Evolutionary conservation across 2,888 invertebrate species (phyloP), one percentile per base, ranked within the genome.

Genomic region (Lymantria monacha): DNA sequence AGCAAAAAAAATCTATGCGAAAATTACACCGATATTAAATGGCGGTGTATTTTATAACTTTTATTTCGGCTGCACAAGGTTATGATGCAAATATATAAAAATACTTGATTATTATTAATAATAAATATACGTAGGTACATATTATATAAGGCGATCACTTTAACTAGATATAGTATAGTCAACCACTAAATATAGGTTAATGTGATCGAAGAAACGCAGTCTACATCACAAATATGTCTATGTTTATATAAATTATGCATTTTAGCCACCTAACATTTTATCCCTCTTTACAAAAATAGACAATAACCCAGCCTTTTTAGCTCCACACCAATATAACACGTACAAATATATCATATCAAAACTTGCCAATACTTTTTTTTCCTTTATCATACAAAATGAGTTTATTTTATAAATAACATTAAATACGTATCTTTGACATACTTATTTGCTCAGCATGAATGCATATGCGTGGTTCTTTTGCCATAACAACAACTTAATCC

Each of bases 231-330:
- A 66, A 64, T 67, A 68, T 51, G 57, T 69, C 61, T 67, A 55
- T n/a, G n/a, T 71, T 72, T 67, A 64, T 71, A 66, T 73, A 46
- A 64, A 76, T 77, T 80, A 82, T 84, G 84, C 81, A 79, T 75
- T 81, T 81, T 83, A 87, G 84, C 87, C 86, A 87, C 85, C 76
- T 83, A 86, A 87, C 85, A 83, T 81, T 74, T 72, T 69, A 67
- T 68, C 77, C 79, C 76, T 22, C 79, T 61, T 81, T 86, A 86
- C 70, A 87, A 87, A 87, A 87, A 87, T 86, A 86, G 80, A 81
- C 76, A 80, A 70, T 74, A 76, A 70, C 70, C 74, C 72, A 74
- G 69, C 74, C 74, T 72, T 72, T 50, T 55, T 58, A 61, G 60
- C 62, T 60, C 69, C 70, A 70, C 64, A 61, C 64, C 57, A 49